Percentiles rank a stretch among this genome's conserved stretches.
These are phyloP conservation scores for Pomatostomus ruficeps DNA, from an alignment of 2,113 vertebrate species.

Conservation along the genomic window DNA sequence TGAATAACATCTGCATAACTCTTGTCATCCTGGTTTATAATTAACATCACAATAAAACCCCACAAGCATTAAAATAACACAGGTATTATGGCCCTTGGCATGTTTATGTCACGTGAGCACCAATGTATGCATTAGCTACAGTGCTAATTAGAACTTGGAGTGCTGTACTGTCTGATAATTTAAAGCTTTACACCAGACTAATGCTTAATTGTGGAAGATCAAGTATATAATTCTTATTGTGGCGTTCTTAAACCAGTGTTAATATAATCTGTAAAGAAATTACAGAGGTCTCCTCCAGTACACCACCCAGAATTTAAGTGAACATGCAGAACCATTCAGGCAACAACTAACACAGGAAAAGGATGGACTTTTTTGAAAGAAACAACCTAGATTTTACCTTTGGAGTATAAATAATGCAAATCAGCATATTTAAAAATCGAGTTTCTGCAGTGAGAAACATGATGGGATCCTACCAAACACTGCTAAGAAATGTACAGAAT, in stretches of 20 bases:
- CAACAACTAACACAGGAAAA: neutral
- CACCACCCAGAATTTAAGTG: neutral
- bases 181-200: neutral
- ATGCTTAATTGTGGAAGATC: constrained; percentile 7
- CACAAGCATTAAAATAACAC: neutral
- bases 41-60: neutral
- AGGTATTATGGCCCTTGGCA: neutral
- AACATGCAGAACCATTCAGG: neutral
- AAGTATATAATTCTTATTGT: neutral
- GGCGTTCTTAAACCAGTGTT: neutral
- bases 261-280: neutral
- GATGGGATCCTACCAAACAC: neutral
- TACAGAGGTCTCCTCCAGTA: neutral
- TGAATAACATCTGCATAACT: neutral
- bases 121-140: neutral
- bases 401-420: neutral
- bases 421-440: neutral
- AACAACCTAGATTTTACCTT: neutral
- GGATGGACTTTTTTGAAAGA: neutral
- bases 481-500: neutral
- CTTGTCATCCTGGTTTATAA: neutral
- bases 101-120: neutral
- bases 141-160: neutral
- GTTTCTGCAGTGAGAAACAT: neutral
- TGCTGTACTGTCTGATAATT: neutral